Evolutionary conservation across 2,888 invertebrate genomes (phyloP), one percentile per base, ranked within the genome.

Genomic region (Ormyrus rosae): DNA sequence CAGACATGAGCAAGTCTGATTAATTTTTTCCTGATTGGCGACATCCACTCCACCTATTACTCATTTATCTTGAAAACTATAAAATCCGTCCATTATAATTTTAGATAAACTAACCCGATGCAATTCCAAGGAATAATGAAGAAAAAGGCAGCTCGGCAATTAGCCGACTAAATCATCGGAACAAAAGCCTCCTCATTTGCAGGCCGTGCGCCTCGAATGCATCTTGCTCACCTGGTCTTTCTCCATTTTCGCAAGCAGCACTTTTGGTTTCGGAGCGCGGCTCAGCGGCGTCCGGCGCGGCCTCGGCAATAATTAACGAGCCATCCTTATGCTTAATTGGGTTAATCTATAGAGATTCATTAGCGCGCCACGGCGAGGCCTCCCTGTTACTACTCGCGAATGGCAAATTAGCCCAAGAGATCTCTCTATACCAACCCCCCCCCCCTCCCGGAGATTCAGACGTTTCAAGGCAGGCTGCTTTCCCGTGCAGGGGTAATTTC

Each of bases 331-430:
- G 84, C 85, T 86, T 86, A 87, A 87, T 88, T 88, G 86, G 86
- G 85, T 87, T 87, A 87, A 87, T 87, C 86, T 86, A 85, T 85
- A 85, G 85, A 86, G 85, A 86, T 87, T 88, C 85, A 88, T 88
- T 88, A 87, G 86, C 85, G 84, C 83, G 82, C 83, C 81, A 64
- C 78, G 77, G 55, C 69, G 69, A 53, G 63, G 67, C 68, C 68
- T 72, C 48, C 55, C 34, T 4, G 34, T 34, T 34, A 34, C 34
- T 48, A 19, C 50, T 82, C 79, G 82, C 84, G 85, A 87, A 86
- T 85, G 81, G 83, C 83, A 83, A 86, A 86, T 86, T 34, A 34
- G 34, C 34, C 34, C 34, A 34, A 2, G 34, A 34, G 34, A 34
- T 34, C 34, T 34, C 34, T 34, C 34, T 34, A 34, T 34, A 2